A percentile compares a stretch with the other conserved stretches of the same genome.
phyloP scores from a whole-genome alignment of 2,113 vertebrate species.

The Chelonoidis abingdonii region DNA sequence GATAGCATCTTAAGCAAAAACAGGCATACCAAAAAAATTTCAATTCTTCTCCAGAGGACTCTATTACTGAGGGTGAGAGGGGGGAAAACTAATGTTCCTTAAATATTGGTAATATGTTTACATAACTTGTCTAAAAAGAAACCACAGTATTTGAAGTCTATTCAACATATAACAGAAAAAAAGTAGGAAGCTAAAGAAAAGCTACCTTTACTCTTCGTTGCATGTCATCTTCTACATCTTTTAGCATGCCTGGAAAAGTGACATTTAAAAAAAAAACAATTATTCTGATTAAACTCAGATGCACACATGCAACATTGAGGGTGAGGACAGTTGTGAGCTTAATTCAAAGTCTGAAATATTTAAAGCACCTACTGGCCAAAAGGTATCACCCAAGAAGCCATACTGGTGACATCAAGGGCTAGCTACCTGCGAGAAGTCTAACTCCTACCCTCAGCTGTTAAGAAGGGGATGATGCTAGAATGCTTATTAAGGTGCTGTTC shows the following conservation, averaged over 20 bases:
- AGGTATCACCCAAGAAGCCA: not conserved
- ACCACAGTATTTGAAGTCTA: not conserved
- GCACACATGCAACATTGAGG: not conserved
- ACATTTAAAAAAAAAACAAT: constrained; percentile 9
- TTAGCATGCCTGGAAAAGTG: constrained; percentile 91
- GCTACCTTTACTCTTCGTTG: constrained; percentile 98
- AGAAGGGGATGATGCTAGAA: not conserved
- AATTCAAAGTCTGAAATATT: not conserved
- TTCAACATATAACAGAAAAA: not conserved
- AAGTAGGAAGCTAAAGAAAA: not conserved
- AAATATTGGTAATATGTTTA: not conserved
- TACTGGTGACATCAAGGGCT: not conserved
- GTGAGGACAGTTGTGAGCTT: not conserved
- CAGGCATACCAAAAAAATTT: not conserved
- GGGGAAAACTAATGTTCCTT: not conserved
- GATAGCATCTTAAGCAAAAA: not conserved
- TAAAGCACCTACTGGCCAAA: not conserved
- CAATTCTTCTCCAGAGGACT: not conserved
- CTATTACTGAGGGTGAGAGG: not conserved
- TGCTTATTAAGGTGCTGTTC: not conserved
- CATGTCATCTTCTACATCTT: constrained; percentile 98
- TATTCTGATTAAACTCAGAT: not conserved
- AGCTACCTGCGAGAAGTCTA: not conserved
- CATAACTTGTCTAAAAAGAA: not conserved
- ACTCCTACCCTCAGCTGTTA: not conserved